phyloP scores from a whole-genome alignment of 2,797 vertebrate genomes.

The Galagoides demidoff region DNA sequence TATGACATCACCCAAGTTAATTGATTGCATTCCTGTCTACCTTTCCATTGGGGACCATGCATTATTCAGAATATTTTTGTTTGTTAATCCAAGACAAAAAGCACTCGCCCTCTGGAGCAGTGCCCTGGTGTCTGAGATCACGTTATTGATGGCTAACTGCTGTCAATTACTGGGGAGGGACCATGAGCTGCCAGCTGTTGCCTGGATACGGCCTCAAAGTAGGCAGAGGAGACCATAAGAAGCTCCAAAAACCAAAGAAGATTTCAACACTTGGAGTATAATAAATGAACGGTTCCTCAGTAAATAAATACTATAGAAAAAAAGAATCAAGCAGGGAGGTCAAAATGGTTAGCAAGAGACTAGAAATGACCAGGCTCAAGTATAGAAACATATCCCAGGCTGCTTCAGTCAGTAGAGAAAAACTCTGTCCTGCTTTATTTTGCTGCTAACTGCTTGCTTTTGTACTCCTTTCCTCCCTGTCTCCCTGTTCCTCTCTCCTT shows the following conservation, averaged over 20 bases:
- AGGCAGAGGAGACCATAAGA: neutral
- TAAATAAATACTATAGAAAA: slow-evolving; percentile 4
- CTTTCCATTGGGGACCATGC: slow-evolving; percentile 19
- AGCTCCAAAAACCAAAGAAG: slow-evolving; percentile 33
- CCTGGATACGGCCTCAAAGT: slow-evolving; percentile 19
- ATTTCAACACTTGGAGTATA: slow-evolving; percentile 53
- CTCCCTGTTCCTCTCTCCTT: neutral
- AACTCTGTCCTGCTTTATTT: neutral
- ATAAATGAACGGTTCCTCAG: slow-evolving; percentile 44
- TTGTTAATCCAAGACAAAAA: slow-evolving; percentile 16
- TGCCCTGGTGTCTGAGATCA: slow-evolving; percentile 45
- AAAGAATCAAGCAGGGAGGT: neutral
- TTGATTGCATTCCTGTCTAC: neutral
- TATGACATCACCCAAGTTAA: neutral
- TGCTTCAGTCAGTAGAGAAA: neutral
- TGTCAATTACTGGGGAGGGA: neutral
- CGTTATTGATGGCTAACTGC: slow-evolving; percentile 21
- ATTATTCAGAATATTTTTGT: slow-evolving; percentile 58
- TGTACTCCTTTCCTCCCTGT: neutral
- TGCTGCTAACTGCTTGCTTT: neutral
- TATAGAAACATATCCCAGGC: neutral
- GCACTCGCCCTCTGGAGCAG: neutral
- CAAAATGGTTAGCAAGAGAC: neutral
- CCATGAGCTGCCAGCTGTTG: slow-evolving; percentile 19
- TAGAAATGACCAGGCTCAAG: neutral